phyloP scores from a whole-genome alignment of 2,888 invertebrate genomes.

The Callimorpha dominula region DNA sequence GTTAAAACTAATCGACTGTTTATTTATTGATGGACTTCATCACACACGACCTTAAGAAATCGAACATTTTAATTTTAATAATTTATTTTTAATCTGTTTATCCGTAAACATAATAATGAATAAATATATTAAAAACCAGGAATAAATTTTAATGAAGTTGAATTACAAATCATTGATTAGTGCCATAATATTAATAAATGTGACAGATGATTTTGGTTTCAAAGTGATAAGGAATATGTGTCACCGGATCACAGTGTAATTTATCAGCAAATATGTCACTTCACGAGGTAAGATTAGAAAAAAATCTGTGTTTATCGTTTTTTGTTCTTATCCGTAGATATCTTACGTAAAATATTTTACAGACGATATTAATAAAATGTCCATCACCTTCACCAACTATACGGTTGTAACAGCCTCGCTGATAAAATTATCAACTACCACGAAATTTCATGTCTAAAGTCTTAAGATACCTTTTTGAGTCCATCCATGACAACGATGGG shows the following conservation, averaged over 20 bases:
- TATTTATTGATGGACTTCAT: slow-evolving; percentile 27
- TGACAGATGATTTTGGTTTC: slow-evolving; percentile 56
- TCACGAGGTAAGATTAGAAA: slow-evolving; percentile 73
- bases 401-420: no score
- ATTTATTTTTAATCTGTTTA: slow-evolving; percentile 35
- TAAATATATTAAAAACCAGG: slow-evolving; percentile 29
- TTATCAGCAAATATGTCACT: slow-evolving; percentile 74
- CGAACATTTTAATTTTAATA: slow-evolving; percentile 18
- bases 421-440: no score
- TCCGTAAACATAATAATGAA: slow-evolving; percentile 35
- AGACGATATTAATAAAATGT: no score
- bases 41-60: slow-evolving; percentile 9
- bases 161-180: slow-evolving; percentile 30
- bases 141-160: slow-evolving; percentile 25
- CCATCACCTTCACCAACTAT: no score
- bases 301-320: slow-evolving; percentile 12
- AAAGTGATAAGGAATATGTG: slow-evolving; percentile 73
- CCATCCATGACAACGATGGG: background rate
- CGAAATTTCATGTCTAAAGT: no score
- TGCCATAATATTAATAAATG: slow-evolving; percentile 53
- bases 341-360: background rate
- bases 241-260: slow-evolving; percentile 65
- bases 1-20: slow-evolving; percentile 29
- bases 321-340: background rate
- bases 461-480: no score